Evolutionary conservation across 2,797 vertebrate species (phyloP), one percentile per base, ranked within the genome.

Genomic region (Spondyliosoma cantharus): DNA sequence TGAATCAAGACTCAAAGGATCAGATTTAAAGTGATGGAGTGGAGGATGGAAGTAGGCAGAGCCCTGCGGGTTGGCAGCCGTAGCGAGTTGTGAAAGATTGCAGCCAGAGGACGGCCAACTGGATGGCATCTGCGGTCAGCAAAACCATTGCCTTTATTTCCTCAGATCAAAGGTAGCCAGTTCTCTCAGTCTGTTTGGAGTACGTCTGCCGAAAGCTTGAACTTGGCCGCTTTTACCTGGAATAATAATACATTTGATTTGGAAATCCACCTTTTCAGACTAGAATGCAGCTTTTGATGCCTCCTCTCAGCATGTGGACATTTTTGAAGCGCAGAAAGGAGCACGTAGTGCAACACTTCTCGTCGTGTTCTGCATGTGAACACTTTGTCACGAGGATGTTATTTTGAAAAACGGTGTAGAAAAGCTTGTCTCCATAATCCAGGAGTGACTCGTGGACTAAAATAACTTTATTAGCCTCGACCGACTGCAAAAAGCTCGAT

Each of bases 31-130:
- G 88, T 87, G 90, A 94, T 91, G 84, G 84, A 92, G 85, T 76
- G 77, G 71, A 83, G 91, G 85, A 86, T 91, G 93, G 92, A 93
- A 92, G 92, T 88, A 84, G 93, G 91, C 87, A 93, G 87, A 89
- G 82, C 78, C 85, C 83, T 92, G 92, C 76, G 93, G 92, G 86
- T 89, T 93, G 92, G 93, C 90, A 91, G 86, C 75, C 72, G 42
- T 46, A n/a, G 20, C n/a, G 84, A 82, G 75, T 85, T 90, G 89
- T 85, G 89, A 89, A 87, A 87, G 80, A 90, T 61, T 86, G 83
- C 77, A 88, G 86, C 85, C 80, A 85, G 84, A 78, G 83, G 83
- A 74, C 89, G 68, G 87, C 90, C 89, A 91, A 88, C 56, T 64
- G 89, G 89, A 93, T 85, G 89, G 87, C 91, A 92, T 91, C 86